Evolutionary conservation across 2,797 vertebrate genomes (phyloP), one percentile per base, ranked within the genome.

Genomic region (Phoxinus dragarum): DNA sequence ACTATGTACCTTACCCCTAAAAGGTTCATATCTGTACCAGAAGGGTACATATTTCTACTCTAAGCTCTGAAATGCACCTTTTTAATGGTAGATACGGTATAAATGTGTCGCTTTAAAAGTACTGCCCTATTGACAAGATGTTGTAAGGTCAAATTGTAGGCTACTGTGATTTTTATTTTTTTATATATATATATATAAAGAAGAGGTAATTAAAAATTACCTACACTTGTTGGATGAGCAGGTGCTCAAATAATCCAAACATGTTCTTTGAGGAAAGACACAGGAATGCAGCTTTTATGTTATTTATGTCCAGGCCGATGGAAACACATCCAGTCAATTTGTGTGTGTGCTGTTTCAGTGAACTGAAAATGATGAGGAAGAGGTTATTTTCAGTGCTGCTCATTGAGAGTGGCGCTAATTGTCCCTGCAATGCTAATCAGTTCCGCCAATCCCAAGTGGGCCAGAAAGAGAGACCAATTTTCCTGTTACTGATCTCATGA

Each of bases 381-480:
- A 66, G 80, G 75, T 88, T 87, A 87, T 87, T 88, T 89, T 86
- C 64, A 85, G 85, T 76, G 74, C 82, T 85, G 49, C 79, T 77
- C 86, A 79, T 85, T 87, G 81, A 87, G 85, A 87, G 67, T 81
- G 86, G 52, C 52, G 69, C 90, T 90, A 90, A 90, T 90, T 90
- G 88, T 87, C 88, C 86, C 80, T 86, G 84, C 88, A 88, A 89
- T 89, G 86, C 84, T 88, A 87, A 90, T 90, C 88, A 90, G 90
- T 89, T 88, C 90, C 88, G 79, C 87, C 90, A 88, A 88, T 89
- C 84, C 86, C 87, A 83, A 86, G 78, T 87, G 83, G 84, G 84
- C 88, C 81, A 85, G 86, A 88, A 89, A 90, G 66, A 81, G 81
- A 84, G 79, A 79, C 67, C 80, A 88, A 88, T 86, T 86, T 86